Base-by-base conservation (phyloP, 2,888 invertebrate species). In the Tachystola acroxantha region DNA sequence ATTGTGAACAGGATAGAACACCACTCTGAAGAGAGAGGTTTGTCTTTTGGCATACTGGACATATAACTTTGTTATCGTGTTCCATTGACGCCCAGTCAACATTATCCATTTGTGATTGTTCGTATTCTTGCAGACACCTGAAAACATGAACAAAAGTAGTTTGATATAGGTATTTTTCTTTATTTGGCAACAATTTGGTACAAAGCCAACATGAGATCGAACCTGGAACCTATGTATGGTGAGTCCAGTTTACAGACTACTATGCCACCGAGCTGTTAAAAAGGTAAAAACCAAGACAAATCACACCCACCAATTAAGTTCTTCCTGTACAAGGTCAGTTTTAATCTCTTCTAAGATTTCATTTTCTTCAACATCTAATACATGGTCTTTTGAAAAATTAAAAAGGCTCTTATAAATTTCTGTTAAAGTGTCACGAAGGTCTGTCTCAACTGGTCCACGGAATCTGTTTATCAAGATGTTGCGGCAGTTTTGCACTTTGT, bases 11-110 rank as follows among this genome's bases (percentile, higher is more conserved):
- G 5, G 48, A 42, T 7, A 79, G 25, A 10, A 40, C 35, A 7
- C 53, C 50, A 43, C 56, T 54, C 10, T 45, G 24, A 27, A 64
- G 45, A 25, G 53, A 48, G n/a, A 81, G 57, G 48, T 78, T 78
- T 7, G 55, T 46, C 57, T 79, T 77, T 55, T 88, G 75, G 43
- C 90, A 90, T 10, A 89, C 59, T 1, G 89, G 89, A 45, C 90
- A 90, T 46, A 89, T 80, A 1, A 89, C 66, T 50, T 65, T 60
- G 28, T 73, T 57, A 32, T 77, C 71, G 36, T 70, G 56, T 39
- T 84, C 79, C 12, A 80, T 49, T 35, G 56, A 41, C 32, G 76
- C 74, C 82, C 79, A 82, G 51, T 86, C 84, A 46, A 79, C 36
- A 53, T 72, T 63, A 12, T 72, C 70, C 46, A 58, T 45, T 43